phyloP scores from a whole-genome alignment of 2,113 vertebrate species.

The Sula dactylatra region DNA sequence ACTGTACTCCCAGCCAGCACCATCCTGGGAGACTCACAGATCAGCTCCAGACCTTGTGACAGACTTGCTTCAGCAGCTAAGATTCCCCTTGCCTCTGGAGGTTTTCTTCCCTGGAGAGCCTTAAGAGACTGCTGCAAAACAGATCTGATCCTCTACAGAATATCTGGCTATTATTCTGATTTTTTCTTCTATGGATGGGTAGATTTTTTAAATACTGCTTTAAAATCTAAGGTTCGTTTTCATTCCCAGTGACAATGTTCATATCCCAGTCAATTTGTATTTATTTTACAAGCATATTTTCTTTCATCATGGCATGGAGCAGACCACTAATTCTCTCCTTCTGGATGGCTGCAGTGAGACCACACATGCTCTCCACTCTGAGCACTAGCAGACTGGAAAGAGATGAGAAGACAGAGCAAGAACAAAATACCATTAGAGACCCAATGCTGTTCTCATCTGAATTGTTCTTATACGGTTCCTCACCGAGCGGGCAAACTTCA shows the following conservation, averaged over 20 bases:
- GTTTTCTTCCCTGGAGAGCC: neutral
- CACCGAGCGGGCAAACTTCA: neutral
- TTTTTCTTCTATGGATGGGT: neutral
- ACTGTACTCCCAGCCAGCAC: neutral
- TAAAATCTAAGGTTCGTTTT: neutral
- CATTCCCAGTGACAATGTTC: neutral
- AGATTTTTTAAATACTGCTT: neutral
- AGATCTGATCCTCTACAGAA: neutral
- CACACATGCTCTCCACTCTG: neutral
- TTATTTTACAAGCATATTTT: slow-evolving; percentile 3
- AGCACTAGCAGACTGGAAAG: neutral
- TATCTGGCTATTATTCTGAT: neutral
- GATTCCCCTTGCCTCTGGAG: neutral
- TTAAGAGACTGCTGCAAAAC: neutral
- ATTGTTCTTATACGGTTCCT: neutral
- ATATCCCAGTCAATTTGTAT: neutral
- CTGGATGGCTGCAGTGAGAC: slow-evolving; percentile 10
- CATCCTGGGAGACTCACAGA: neutral
- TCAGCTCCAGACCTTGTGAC: neutral
- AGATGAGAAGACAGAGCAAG: slow-evolving; percentile 2
- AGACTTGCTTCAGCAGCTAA: neutral
- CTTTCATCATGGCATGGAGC: slow-evolving; percentile 7
- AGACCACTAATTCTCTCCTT: slow-evolving; percentile 39
- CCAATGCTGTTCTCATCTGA: neutral
- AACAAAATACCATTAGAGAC: neutral